A percentile compares a stretch with the other conserved stretches of the same genome.
These are phyloP conservation scores for Dysmachus trigonus DNA, from an alignment of 2,888 invertebrate species.

Conservation along the genomic window DNA sequence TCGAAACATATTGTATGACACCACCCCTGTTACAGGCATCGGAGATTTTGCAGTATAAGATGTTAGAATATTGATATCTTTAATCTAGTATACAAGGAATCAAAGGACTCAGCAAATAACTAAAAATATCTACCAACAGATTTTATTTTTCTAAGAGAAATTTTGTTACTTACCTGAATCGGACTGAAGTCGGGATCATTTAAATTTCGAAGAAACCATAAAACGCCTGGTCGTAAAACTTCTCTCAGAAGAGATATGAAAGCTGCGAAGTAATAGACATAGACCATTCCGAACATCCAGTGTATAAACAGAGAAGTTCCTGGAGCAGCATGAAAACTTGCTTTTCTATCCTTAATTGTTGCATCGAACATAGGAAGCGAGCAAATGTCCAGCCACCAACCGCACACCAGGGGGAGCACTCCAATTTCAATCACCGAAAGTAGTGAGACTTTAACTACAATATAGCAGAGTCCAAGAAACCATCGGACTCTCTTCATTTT, in stretches of 20 bases:
- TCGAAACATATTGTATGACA: too few relatives aligned
- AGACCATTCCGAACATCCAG: constrained; percentile 99
- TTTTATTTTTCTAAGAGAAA: background rate
- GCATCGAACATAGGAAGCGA: constrained; percentile 93
- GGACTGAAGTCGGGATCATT: constrained; percentile 99
- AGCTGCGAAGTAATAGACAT: constrained; percentile 98
- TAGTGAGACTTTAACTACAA: constrained; percentile 83
- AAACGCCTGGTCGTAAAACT: constrained; percentile 93
- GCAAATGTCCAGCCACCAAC: constrained; percentile 99
- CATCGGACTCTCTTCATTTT: constrained; percentile 82
- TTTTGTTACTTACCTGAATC: constrained; percentile 74
- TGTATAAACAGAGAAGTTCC: constrained; percentile 98
- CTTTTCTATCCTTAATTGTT: constrained; percentile 85
- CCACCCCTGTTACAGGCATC: too few relatives aligned
- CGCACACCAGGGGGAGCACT: constrained; percentile 94
- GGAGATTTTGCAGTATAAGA: too few relatives aligned
- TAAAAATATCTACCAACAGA: background rate
- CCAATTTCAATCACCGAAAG: constrained; percentile 97
- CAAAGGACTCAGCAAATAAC: too few relatives aligned
- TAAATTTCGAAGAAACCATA: constrained; percentile 97
- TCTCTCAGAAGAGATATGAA: constrained; percentile 92
- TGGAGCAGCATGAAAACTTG: constrained; percentile 88
- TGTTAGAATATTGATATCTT: too few relatives aligned
- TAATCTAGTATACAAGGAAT: too few relatives aligned
- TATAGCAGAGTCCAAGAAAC: constrained; percentile 91